Conservation (phyloP, 2,113 vertebrate genomes). For the Archocentrus centrarchus region DNA sequence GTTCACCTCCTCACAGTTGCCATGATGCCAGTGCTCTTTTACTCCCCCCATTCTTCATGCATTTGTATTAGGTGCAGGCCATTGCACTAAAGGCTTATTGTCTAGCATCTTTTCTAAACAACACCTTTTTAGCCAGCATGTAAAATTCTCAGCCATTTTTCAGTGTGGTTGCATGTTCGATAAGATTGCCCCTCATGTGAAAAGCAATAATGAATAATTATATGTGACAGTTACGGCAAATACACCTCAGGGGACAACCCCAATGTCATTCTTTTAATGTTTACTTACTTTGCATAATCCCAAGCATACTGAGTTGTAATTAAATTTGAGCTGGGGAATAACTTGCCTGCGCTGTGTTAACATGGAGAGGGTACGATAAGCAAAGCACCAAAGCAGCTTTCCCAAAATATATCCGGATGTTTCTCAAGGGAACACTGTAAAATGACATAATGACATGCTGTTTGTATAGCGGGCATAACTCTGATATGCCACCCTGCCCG, state of each 20-base stretch:
- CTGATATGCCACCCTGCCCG: neutral
- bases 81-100: neutral
- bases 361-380: constrained; percentile 26
- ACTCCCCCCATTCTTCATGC: neutral
- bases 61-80: neutral
- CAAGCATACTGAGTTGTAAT: constrained; percentile 47
- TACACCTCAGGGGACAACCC: constrained; percentile 18
- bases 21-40: neutral
- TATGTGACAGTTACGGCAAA: neutral
- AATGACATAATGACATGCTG: neutral
- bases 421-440: neutral
- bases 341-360: constrained; percentile 35
- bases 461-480: neutral
- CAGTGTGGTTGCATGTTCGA: accelerated
- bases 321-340: constrained; percentile 48
- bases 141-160: neutral
- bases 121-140: neutral
- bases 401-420: constrained; percentile 1
- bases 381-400: constrained; percentile 28
- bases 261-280: constrained; percentile 45
- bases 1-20: constrained; percentile 7
- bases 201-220: constrained; percentile 21
- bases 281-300: constrained; percentile 69
- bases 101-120: neutral
- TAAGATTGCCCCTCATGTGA: neutral